phyloP scores from a whole-genome alignment of 2,888 invertebrate genomes.

The Entomobrya multifasciata region DNA sequence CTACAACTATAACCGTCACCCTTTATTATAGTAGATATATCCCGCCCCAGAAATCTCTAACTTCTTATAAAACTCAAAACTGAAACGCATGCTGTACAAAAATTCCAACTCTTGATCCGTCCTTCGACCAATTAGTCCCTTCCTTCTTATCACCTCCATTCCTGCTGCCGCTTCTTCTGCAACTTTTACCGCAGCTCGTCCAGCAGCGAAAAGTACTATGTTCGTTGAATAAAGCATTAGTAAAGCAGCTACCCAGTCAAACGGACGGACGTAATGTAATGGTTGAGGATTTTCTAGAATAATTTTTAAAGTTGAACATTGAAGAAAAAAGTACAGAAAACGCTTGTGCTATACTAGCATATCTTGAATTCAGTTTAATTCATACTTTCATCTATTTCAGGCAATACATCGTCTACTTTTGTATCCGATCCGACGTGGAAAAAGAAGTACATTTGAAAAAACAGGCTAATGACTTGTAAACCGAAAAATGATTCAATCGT shows the following conservation, averaged over 20 bases:
- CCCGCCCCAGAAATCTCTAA: conserved; percentile 33
- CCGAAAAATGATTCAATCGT: conserved; percentile 29
- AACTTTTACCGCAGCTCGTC: conserved; percentile 7
- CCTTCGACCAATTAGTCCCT: conserved; percentile 73
- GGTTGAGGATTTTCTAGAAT: too few species aligned
- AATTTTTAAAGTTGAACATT: too few species aligned
- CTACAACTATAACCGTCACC: background rate
- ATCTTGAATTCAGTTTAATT: background rate
- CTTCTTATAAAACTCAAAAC: conserved; percentile 16
- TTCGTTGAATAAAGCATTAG: background rate
- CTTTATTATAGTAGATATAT: conserved; percentile 34
- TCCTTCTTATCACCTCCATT: conserved; percentile 70
- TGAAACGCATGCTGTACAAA: conserved; percentile 46
- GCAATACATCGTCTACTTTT: background rate
- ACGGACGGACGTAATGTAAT: conserved; percentile 2
- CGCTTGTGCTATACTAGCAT: too few species aligned
- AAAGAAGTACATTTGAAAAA: conserved; percentile 51
- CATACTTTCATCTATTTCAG: background rate
- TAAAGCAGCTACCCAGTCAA: conserved; percentile 29
- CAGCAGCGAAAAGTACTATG: background rate
- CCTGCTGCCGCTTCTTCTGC: conserved; percentile 70
- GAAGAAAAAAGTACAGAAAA: too few species aligned
- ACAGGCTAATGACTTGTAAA: conserved; percentile 9
- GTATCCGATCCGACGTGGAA: background rate
- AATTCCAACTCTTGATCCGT: conserved; percentile 75